phyloP scores from a whole-genome alignment of 2,888 invertebrate species.

The Zonitis immaculata region DNA sequence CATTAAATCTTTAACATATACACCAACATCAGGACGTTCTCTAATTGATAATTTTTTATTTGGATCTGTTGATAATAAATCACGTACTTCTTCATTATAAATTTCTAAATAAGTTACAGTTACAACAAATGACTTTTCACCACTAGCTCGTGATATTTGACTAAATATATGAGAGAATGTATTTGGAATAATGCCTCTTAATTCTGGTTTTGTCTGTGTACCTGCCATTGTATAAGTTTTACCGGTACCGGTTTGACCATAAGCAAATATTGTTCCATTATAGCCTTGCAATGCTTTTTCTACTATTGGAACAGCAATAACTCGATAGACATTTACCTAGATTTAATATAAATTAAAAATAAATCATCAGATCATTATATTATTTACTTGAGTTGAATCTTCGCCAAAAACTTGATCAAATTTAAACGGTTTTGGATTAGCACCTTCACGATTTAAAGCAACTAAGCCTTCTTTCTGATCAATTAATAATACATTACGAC shows the following conservation, averaged over 20 bases:
- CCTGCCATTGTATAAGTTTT: slow-evolving; percentile 99
- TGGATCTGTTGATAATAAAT: slow-evolving; percentile 82
- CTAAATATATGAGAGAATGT: slow-evolving; percentile 99
- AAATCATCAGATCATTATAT: neutral
- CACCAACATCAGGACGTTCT: slow-evolving; percentile 93
- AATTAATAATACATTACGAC: slow-evolving; percentile 70
- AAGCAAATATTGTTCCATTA: slow-evolving; percentile 90
- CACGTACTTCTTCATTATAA: slow-evolving; percentile 98
- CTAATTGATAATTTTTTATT: slow-evolving; percentile 85
- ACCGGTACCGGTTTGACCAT: slow-evolving; percentile 93
- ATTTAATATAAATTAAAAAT: slow-evolving; percentile 21
- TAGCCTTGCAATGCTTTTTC: slow-evolving; percentile 95
- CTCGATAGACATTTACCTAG: slow-evolving; percentile 90
- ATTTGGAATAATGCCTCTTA: slow-evolving; percentile 96
- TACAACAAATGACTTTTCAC: slow-evolving; percentile 70
- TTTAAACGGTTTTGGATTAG: slow-evolving; percentile 75
- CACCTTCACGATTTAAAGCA: slow-evolving; percentile 70
- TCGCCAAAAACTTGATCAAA: slow-evolving; percentile 93
- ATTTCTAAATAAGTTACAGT: slow-evolving; percentile 98
- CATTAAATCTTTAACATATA: slow-evolving; percentile 96
- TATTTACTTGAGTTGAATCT: slow-evolving; percentile 72
- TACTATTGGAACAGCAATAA: slow-evolving; percentile 94
- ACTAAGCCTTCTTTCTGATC: slow-evolving; percentile 73
- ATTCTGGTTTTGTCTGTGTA: slow-evolving; percentile 76
- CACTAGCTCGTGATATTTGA: slow-evolving; percentile 92